Conservation (phyloP, 2,113 vertebrate genomes). For the Petroica traversi region DNA sequence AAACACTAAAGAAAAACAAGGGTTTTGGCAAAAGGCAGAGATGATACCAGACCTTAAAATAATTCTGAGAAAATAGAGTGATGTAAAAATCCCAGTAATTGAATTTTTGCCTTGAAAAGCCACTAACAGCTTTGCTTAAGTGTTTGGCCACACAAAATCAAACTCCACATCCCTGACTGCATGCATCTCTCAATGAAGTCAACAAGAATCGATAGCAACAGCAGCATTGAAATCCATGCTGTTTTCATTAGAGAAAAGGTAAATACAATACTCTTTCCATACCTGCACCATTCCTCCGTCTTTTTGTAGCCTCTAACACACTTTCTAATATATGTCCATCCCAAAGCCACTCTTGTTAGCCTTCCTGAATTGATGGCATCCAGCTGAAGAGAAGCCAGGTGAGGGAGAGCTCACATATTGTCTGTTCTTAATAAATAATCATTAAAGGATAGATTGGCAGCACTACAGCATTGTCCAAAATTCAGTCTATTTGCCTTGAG, state of each 20-base stretch:
- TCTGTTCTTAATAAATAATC: slow-evolving; percentile 40
- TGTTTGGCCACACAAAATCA: slow-evolving; percentile 8
- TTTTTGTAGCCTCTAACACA: neutral
- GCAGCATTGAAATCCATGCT: neutral
- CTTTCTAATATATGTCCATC: neutral
- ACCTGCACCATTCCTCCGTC: neutral
- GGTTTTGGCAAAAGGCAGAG: neutral
- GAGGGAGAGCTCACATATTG: neutral
- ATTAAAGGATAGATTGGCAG: neutral
- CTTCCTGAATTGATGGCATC: neutral
- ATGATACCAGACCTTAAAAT: neutral
- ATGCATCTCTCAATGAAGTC: neutral
- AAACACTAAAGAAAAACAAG: neutral
- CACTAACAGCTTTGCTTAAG: neutral
- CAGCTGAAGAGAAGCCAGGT: neutral
- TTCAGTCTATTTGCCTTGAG: neutral
- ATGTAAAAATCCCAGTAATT: neutral
- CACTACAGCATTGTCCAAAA: neutral
- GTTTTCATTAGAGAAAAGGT: neutral
- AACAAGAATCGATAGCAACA: neutral
- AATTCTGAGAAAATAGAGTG: neutral
- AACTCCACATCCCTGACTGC: neutral
- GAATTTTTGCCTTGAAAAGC: slow-evolving; percentile 33
- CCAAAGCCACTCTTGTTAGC: neutral
- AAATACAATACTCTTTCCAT: neutral